A percentile compares a stretch with the other conserved stretches of the same genome.
phyloP scores from a whole-genome alignment of 37 sponge, comb jelly and placozoan genomes.

The Hormiphora californensis region DNA sequence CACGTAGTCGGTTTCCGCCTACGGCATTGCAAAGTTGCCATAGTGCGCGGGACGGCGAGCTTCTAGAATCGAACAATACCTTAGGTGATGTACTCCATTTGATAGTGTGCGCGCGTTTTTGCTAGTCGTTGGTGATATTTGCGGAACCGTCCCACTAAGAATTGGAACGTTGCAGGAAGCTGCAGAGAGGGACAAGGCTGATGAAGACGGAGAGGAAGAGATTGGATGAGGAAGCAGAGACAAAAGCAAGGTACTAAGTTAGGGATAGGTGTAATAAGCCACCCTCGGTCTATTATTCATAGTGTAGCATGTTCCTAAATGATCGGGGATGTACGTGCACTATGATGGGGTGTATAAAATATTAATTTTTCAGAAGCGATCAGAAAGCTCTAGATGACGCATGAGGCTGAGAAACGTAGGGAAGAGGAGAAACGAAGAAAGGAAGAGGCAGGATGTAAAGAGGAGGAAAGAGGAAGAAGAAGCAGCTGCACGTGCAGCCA shows the following conservation, averaged over 20 bases:
- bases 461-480: background rate
- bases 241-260: too few species aligned
- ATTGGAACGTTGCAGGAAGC: background rate
- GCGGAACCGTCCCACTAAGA: background rate
- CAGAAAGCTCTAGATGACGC: too few species aligned
- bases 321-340: too few species aligned
- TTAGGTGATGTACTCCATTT: background rate
- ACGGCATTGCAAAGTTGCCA: background rate
- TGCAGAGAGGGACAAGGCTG: constrained; percentile 1
- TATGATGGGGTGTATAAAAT: too few species aligned
- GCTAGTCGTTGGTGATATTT: constrained; percentile 31
- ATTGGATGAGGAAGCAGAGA: background rate
- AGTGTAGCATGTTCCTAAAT: too few species aligned
- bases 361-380: too few species aligned
- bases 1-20: too few species aligned
- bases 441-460: background rate
- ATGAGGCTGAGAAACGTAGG: too few species aligned
- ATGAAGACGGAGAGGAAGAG: background rate
- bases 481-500: background rate
- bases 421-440: background rate
- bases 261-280: too few species aligned
- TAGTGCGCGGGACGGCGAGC: background rate
- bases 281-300: too few species aligned
- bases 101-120: background rate
- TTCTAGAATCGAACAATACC: constrained; percentile 22